Base-by-base conservation (phyloP, 2,888 invertebrate genomes). In the Alentia gelatinosa region DNA sequence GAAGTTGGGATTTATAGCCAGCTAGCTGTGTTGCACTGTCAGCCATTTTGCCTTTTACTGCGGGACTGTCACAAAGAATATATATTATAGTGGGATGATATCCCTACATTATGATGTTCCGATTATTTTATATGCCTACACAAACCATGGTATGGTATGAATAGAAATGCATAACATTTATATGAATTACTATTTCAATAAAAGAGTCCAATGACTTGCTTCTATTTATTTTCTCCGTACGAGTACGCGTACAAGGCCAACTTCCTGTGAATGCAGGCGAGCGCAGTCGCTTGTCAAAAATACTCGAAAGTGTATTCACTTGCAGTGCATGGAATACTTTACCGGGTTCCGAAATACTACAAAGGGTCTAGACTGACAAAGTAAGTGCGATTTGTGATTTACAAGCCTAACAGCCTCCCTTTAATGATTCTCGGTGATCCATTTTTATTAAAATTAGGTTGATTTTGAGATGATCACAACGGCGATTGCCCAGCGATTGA, bases 251-350 rank as follows among this genome's bases (percentile, higher is more conserved):
- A 47, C 26, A 33, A n/a, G 26, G 26, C 33, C 26, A n/a, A 86
- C 86, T 86, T 86, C 86, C 86, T 42, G 86, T 42, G 42, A 50
- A 86, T 86, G 86, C 86, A 86, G 86, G 9, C 23, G 5, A 42
- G 86, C 86, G 7, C 23, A 12, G 35, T 30, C 35, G 86, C 47
- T 86, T 86, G 86, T 86, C 86, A 86, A 86, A 86, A 86, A 47
- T 50, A 47, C 86, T 86, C 50, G n/a, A 50, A 86, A 86, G 47
- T 86, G 86, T 86, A 86, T 86, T 86, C 86, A 86, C 86, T 86
- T 33, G 86, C 86, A 30, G 86, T 86, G 86, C 86, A 86, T 86
- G 86, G 86, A 86, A 86, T 42, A 86, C 47, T 86, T 33, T 86
- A 86, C 47, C 86, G 86, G 47, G 30, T 86, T 42, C 47, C 86